Base-by-base conservation (phyloP, 2,797 vertebrate species). In the Sarcophilus harrisii region DNA sequence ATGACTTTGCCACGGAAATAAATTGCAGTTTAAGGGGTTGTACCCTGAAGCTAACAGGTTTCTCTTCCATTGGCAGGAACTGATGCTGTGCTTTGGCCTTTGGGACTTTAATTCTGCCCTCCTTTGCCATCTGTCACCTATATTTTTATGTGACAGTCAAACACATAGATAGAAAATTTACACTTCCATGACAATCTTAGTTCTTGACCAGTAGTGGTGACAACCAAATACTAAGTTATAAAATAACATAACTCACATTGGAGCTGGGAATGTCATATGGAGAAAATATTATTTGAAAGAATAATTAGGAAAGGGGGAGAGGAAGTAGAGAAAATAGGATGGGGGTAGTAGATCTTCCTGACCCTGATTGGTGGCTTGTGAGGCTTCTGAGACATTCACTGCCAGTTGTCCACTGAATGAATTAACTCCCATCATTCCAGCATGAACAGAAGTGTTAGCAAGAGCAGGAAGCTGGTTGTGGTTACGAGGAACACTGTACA, bases 351-450 rank as follows among this genome's bases (percentile, higher is more conserved):
- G 1, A 30, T 57, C 49, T 57, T 97, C 49, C 99, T 99, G 99
- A 99, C 99, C 99, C 99, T 99, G 99, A 98, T 99, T 99, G 99
- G 99, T 99, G 96, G 99, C 99, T 98, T 99, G 99, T 13, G 99
- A 99, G 96, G 99, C 99, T 98, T 99, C 99, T 0, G 99, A 99
- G 97, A 99, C 99, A 8, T 99, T 99, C 98, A 99, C 99, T 0
- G 99, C 99, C 97, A 99, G 99, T 97, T 99, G 99, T 97, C 99
- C 99, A 0, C 99, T 99, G 98, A 99, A 99, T 95, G 99, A 99
- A 96, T 99, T 99, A 87, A 99, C 99, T 5, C 99, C 98, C 99
- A 99, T 99, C 99, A 99, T 99, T 94, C 99, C 99, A 1, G 99
- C 99, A 0, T 99, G 99, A 96, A 99, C 99, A 0, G 99, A 99